Conservation (phyloP, 2,888 invertebrate species). For the Hedychridium roseum region DNA sequence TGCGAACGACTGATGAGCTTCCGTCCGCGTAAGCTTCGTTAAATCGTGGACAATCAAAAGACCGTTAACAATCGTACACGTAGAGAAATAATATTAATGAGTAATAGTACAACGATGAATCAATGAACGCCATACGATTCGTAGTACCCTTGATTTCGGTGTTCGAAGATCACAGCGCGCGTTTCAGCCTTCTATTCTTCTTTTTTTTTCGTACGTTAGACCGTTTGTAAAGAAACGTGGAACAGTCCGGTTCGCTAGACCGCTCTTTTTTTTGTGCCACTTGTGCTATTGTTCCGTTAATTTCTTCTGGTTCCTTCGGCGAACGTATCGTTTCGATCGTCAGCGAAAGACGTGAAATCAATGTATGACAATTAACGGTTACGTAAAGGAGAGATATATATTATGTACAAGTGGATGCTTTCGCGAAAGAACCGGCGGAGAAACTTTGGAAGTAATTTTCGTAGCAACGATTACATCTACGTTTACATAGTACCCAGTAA, state of each 20-base stretch:
- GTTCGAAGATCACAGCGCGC: constrained; percentile 57
- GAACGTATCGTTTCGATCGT: constrained; percentile 6
- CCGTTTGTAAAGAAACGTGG: constrained; percentile 22
- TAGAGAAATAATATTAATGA: constrained; percentile 29
- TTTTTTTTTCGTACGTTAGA: constrained; percentile 29
- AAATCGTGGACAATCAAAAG: constrained; percentile 7
- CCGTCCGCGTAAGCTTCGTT: constrained; percentile 1
- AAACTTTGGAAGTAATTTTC: no score
- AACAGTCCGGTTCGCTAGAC: constrained; percentile 10
- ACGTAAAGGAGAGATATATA: no score
- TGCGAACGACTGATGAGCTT: constrained; percentile 5
- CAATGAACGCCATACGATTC: constrained; percentile 38
- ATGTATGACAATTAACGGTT: neutral
- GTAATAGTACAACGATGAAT: constrained; percentile 31
- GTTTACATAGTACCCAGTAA: no score
- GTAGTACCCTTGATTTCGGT: constrained; percentile 57
- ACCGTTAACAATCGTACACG: constrained; percentile 13
- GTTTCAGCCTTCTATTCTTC: constrained; percentile 52
- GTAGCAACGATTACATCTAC: no score
- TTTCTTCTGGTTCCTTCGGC: neutral
- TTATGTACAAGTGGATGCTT: no score
- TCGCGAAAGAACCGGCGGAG: no score
- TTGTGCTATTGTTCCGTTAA: no score
- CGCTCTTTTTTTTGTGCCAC: neutral
- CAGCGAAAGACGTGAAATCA: constrained; percentile 5